Evolutionary conservation across 2,113 vertebrate genomes (phyloP).

Genomic region (Ciconia boyciana): DNA sequence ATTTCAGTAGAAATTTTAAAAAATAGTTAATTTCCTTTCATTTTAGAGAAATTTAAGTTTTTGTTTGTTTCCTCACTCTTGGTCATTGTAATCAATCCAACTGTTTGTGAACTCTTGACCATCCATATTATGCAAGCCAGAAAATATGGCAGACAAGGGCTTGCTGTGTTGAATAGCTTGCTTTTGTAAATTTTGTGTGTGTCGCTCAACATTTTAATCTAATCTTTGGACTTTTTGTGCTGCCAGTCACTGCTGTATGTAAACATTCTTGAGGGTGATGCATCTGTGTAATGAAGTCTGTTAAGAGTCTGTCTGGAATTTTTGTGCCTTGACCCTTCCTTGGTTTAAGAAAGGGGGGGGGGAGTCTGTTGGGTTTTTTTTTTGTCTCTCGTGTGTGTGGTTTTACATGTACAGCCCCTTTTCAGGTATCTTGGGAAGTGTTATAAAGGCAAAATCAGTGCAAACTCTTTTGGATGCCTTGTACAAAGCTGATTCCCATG

Average conservation of each 20-base stretch:
- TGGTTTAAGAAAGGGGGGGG: not conserved
- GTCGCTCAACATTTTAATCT: not conserved
- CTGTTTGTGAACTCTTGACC: not conserved
- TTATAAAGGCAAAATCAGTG: not conserved
- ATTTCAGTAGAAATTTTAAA: not conserved
- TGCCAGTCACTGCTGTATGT: not conserved
- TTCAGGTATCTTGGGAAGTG: not conserved
- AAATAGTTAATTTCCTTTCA: not conserved
- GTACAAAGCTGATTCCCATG: fast-evolving
- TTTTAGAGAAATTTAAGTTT: not conserved
- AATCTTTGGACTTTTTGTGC: not conserved
- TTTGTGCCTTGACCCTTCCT: not conserved
- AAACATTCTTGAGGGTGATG: not conserved
- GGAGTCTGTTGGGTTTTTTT: not conserved
- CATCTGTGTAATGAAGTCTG: not conserved
- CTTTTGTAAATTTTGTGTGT: not conserved
- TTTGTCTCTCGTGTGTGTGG: fast-evolving
- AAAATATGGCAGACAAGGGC: not conserved
- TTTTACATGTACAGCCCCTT: not conserved
- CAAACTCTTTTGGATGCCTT: not conserved
- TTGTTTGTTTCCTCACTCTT: not conserved
- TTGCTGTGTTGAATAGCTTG: not conserved
- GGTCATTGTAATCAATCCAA: not conserved
- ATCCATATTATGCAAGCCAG: not conserved
- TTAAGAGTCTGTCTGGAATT: not conserved